Base-by-base conservation (phyloP, 2,888 invertebrate species). In the Flexamia atlantica region DNA sequence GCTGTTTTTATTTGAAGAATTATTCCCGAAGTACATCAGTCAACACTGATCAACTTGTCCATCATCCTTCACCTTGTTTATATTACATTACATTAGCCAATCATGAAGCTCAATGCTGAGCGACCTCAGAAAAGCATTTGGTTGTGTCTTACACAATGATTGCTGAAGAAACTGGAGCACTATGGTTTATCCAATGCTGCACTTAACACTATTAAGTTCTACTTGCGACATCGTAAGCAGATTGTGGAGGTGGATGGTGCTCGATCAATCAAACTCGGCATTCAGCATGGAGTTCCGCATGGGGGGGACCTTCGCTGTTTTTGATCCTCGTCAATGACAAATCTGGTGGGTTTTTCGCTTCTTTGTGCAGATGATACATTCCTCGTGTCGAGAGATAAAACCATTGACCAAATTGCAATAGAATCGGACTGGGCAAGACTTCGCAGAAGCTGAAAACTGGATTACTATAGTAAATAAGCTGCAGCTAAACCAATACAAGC, bases 101-200 rank as follows among this genome's bases (percentile, higher is more conserved):
- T n/a, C n/a, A n/a, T n/a, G n/a, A n/a, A n/a, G n/a, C n/a, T n/a
- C n/a, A 23, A 60, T 25, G 30, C 30, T 81, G 1, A 60, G 81
- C 30, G 81, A 81, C 60, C 20, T 81, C 2, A 81, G 32, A 1
- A 81, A 81, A 32, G 81, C 81, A 14, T 81, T 81, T n/a, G 81
- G 60, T 30, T 81, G 53, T 9, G 17, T 57, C n/a, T 81, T 60
- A 10, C 81, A 81, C 23, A 25, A 60, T 1, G 9, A 60, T 5
- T 57, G 0, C 20, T 60, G 50, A 23, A 0, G 0, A 79, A 79
- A 28, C 3, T 79, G 5, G 28, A 46, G 25, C 14, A 79, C 2
- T 79, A 46, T 28, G 79, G 42, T 20, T 10, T 76, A 2, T 1
- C 20, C 20, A 46, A 28, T 50, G 23, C 20, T 14, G 79, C 20